Conservation (phyloP, 2,888 invertebrate genomes). For the Amblyteles armatorius region DNA sequence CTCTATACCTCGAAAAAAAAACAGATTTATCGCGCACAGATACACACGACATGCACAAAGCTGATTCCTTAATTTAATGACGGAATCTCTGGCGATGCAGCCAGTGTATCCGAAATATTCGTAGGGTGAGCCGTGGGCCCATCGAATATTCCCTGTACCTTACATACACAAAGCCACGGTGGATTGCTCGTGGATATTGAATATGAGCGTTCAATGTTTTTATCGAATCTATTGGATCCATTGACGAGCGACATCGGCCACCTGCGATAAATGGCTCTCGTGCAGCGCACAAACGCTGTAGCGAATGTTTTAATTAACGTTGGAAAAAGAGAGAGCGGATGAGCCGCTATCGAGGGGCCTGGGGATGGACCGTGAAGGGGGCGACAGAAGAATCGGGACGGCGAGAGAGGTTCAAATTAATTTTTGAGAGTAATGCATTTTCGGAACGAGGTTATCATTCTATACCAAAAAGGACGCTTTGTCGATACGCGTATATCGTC, state of each 20-base stretch:
- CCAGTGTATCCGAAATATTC: conserved; percentile 15
- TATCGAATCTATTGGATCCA: conserved; percentile 50
- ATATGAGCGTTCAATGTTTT: conserved; percentile 51
- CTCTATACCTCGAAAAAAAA: not conserved
- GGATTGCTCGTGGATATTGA: conserved; percentile 21
- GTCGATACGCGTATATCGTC: conserved; percentile 45
- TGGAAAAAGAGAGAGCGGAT: conserved; percentile 48
- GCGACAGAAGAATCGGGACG: not conserved
- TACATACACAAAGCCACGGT: not conserved
- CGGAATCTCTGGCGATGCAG: conserved; percentile 32
- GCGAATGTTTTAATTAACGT: conserved; percentile 67
- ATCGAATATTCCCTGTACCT: conserved; percentile 28
- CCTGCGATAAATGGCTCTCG: conserved; percentile 58
- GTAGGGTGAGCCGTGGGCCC: conserved; percentile 7
- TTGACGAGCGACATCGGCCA: conserved; percentile 49
- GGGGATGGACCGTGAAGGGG: not conserved
- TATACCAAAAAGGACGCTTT: conserved; percentile 48
- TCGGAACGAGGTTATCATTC: conserved; percentile 53
- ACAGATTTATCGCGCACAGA: not conserved
- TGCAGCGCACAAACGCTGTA: conserved; percentile 47
- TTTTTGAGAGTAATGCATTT: conserved; percentile 63
- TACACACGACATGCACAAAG: not conserved
- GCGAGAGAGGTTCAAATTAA: conserved; percentile 51
- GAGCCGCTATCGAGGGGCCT: not conserved
- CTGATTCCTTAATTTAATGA: conserved; percentile 16